phyloP scores from a whole-genome alignment of 2,113 vertebrate genomes.

The Telmatochromis bifrenatus region DNA sequence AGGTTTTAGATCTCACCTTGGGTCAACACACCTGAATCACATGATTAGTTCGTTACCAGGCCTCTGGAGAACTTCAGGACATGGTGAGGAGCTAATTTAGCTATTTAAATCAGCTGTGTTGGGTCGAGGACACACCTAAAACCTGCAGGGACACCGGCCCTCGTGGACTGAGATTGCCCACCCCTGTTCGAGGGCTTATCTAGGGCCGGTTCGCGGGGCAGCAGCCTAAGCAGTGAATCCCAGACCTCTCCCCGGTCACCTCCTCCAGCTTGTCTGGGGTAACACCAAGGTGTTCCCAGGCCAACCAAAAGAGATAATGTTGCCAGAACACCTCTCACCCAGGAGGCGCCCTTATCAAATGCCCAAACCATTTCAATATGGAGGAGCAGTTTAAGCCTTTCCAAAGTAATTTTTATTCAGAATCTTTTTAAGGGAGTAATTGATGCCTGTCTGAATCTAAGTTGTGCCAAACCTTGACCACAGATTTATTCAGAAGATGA shows the following conservation, averaged over 20 bases:
- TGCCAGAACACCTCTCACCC: neutral
- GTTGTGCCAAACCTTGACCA: neutral
- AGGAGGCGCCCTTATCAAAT: neutral
- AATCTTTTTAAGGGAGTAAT: neutral
- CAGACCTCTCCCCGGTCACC: neutral
- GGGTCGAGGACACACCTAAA: too few species aligned
- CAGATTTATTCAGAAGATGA: neutral
- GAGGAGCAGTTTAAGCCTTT: neutral
- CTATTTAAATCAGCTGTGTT: too few species aligned
- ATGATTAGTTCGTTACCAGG: too few species aligned
- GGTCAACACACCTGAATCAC: too few species aligned
- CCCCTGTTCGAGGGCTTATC: neutral
- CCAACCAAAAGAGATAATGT: neutral
- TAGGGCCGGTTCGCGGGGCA: fast-evolving
- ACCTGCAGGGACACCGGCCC: too few species aligned
- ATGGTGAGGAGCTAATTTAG: too few species aligned
- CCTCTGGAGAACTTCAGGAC: too few species aligned
- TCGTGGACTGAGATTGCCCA: too few species aligned
- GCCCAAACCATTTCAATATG: neutral
- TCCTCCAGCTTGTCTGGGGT: neutral
- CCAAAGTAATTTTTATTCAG: neutral
- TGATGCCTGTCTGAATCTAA: neutral
- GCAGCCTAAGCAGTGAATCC: neutral
- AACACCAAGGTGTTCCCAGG: neutral
- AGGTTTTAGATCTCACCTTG: too few species aligned